Evolutionary conservation across 2,888 invertebrate species (phyloP).

Genomic region (Liopterus haemorrhoidalis): DNA sequence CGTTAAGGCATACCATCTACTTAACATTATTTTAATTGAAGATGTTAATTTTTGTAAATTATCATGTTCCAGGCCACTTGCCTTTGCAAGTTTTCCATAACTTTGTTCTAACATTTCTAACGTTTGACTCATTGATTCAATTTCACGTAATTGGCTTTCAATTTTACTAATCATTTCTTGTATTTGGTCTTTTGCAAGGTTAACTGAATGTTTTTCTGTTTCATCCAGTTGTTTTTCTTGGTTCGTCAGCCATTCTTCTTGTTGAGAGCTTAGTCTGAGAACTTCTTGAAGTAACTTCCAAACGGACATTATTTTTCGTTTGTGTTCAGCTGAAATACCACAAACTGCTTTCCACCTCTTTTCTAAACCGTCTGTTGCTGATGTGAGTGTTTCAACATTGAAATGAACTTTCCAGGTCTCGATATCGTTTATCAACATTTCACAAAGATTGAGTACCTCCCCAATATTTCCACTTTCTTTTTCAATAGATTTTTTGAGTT

Average conservation of each 20-base stretch:
- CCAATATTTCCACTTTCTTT: constrained; percentile 70
- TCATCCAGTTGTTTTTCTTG: constrained; percentile 57
- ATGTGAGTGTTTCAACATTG: constrained; percentile 60
- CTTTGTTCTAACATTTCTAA: constrained; percentile 61
- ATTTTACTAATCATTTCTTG: constrained; percentile 53
- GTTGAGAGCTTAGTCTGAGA: constrained; percentile 50
- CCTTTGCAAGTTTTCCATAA: constrained; percentile 63
- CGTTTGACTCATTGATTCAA: constrained; percentile 53
- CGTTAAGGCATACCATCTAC: constrained; percentile 60
- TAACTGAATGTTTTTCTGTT: constrained; percentile 56
- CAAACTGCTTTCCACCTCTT: constrained; percentile 76
- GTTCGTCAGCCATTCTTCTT: constrained; percentile 57
- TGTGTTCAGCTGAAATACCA: constrained; percentile 64
- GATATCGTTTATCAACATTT: constrained; percentile 67
- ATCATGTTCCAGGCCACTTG: constrained; percentile 62
- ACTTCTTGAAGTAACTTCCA: constrained; percentile 59
- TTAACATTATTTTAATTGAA: constrained; percentile 53
- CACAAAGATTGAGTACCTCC: constrained; percentile 72
- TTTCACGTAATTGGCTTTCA: constrained; percentile 50
- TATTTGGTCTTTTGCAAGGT: constrained; percentile 52
- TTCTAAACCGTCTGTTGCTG: constrained; percentile 65
- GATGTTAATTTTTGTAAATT: constrained; percentile 59
- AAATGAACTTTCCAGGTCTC: constrained; percentile 67
- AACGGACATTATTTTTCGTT: constrained; percentile 57
- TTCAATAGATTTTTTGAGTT: constrained; percentile 68